Base-by-base conservation (phyloP, 2,113 vertebrate species). In the Gnathonemus echidnorhynchus region DNA sequence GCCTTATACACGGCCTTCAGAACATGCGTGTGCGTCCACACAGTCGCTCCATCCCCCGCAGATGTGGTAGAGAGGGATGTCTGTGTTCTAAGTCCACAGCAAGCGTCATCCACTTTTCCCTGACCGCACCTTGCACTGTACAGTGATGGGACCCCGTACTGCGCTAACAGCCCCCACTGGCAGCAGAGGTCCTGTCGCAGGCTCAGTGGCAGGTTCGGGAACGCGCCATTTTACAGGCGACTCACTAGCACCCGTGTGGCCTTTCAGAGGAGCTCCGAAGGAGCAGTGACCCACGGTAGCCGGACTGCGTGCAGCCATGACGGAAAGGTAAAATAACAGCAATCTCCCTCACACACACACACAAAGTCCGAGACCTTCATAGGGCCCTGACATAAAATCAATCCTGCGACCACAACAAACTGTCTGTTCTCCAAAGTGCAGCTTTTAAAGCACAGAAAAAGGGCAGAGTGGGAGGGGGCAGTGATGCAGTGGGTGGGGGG, bases 51-150 rank as follows among this genome's bases (percentile, higher is more conserved):
- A 84, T 70, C 62, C 62, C n/a, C 10, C 2, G 58, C 58, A 70
- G 39, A 46, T 24, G 80, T 15, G 95, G 95, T 94, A 95, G 94
- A 94, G 94, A 95, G 95, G 93, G 94, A 48, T 92, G 94, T 92
- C 92, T 94, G 94, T 94, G 93, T 93, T 93, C 89, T 13, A 13
- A 2, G 84, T 24, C 46, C 46, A 17, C 35, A 19, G 31, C 74
- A 5, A 77, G 70, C 70, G 17, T 19, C 74, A 42, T 35, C 35
- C 74, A 27, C 9, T 27, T 11, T 31, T 13, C 62, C 10, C 9
- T 31, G 62, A 27, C n/a, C 10, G 62, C 62, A 11, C n/a, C 62
- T 27, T 11, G n/a, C n/a, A 11, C 62, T 31, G 62, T 27, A 27
- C n/a, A 31, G 93, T 90, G 88, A 88, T 9, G 56, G 56, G 56